Evolutionary conservation across 2,888 invertebrate genomes (phyloP).

Genomic region (Neuroscelio doddi): DNA sequence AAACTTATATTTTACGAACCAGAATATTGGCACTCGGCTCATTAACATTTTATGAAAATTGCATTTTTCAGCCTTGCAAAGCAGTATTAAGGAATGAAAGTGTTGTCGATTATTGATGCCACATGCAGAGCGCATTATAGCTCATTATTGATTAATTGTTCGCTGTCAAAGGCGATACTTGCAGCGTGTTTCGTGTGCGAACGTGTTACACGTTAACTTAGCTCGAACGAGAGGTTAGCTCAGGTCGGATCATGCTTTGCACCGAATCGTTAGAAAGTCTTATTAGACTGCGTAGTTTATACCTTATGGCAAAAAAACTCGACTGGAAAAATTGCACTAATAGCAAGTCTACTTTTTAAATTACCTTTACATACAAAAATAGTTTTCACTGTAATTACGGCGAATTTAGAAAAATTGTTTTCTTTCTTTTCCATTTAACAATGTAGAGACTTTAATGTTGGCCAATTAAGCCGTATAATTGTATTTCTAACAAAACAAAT

Average conservation of each 20-base stretch:
- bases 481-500: too few species aligned
- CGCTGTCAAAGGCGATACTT: constrained; percentile 47
- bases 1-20: background rate
- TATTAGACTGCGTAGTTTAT: constrained; percentile 47
- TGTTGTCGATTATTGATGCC: constrained; percentile 34
- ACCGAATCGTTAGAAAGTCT: constrained; percentile 67
- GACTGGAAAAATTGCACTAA: too few species aligned
- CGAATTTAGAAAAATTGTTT: too few species aligned
- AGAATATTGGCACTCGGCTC: background rate
- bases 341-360: too few species aligned
- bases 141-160: constrained; percentile 66
- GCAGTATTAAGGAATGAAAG: constrained; percentile 24
- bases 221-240: constrained; percentile 56
- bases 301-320: constrained; percentile 16
- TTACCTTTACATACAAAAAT: too few species aligned
- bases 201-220: constrained; percentile 51
- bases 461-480: too few species aligned
- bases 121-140: constrained; percentile 50
- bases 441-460: too few species aligned
- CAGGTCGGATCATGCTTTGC: constrained; percentile 62
- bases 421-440: too few species aligned
- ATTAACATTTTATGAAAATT: background rate
- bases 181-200: constrained; percentile 49
- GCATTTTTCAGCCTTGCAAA: constrained; percentile 1
- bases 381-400: too few species aligned